These are phyloP conservation scores for Naso thynnoides DNA, from an alignment of 2,797 vertebrate genomes.

Conservation along the genomic window DNA sequence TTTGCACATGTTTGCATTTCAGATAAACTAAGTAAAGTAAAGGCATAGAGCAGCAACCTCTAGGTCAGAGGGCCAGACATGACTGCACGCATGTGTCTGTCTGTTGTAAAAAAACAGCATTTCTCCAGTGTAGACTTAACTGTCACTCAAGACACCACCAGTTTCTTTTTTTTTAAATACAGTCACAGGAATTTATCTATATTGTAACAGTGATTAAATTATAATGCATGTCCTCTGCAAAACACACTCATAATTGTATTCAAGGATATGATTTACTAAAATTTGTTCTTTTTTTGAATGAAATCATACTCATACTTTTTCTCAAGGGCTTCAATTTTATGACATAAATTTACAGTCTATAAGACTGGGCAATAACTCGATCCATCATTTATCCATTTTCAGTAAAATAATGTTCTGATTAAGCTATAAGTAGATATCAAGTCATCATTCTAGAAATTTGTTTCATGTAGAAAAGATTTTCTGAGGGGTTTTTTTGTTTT, in stretches of 20 bases:
- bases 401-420: neutral
- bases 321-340: neutral
- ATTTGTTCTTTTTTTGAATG: no score
- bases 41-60: neutral
- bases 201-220: neutral
- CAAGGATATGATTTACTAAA: neutral
- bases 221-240: neutral
- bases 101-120: neutral
- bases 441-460: no score
- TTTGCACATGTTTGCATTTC: conserved; percentile 18
- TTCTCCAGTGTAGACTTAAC: neutral
- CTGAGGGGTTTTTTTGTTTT: no score
- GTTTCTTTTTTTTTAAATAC: neutral
- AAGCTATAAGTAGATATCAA: neutral
- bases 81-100: neutral
- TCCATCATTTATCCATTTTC: neutral
- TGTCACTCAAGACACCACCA: neutral
- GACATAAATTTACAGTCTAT: neutral
- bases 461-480: no score
- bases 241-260: neutral
- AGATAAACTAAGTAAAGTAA: neutral
- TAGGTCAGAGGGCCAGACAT: conserved; percentile 42
- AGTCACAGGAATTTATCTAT: neutral
- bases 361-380: neutral
- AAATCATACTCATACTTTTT: no score